Evolutionary conservation across 2,797 vertebrate species (phyloP).

Genomic region (Scarus forsteni): DNA sequence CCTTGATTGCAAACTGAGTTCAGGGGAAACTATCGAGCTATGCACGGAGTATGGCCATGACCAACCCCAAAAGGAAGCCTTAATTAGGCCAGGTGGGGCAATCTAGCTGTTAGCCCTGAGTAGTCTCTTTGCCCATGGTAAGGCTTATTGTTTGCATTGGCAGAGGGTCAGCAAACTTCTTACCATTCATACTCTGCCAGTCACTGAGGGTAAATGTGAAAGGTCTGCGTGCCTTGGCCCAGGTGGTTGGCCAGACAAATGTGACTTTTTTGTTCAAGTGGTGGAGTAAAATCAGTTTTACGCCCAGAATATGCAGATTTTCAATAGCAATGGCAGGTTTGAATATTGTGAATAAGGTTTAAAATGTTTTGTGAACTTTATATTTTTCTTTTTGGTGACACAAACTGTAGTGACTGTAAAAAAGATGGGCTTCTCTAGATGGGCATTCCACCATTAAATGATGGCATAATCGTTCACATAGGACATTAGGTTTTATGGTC

Average conservation of each 20-base stretch:
- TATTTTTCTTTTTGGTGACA: too few relatives aligned
- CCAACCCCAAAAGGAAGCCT: constrained; percentile 62
- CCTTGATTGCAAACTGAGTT: constrained; percentile 58
- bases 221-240: constrained; percentile 37
- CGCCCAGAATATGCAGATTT: not conserved
- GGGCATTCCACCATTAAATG: too few relatives aligned
- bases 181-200: constrained; percentile 61
- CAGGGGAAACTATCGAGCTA: constrained; percentile 50
- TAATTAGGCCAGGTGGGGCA: constrained; percentile 82
- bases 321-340: not conserved
- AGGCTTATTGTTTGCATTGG: constrained; percentile 64
- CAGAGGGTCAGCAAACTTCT: constrained; percentile 49
- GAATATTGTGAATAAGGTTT: not conserved
- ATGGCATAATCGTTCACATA: too few relatives aligned
- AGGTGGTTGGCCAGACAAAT: constrained; percentile 1
- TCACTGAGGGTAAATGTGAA: constrained; percentile 62
- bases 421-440: too few relatives aligned
- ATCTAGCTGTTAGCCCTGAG: constrained; percentile 65
- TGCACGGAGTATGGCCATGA: constrained; percentile 66
- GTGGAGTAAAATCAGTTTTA: not conserved
- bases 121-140: constrained; percentile 53
- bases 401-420: too few relatives aligned
- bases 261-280: not conserved
- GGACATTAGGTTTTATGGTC: too few relatives aligned
- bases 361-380: not conserved